Evolutionary conservation across 2,113 vertebrate species (phyloP).

Genomic region (Varanus salvator): DNA sequence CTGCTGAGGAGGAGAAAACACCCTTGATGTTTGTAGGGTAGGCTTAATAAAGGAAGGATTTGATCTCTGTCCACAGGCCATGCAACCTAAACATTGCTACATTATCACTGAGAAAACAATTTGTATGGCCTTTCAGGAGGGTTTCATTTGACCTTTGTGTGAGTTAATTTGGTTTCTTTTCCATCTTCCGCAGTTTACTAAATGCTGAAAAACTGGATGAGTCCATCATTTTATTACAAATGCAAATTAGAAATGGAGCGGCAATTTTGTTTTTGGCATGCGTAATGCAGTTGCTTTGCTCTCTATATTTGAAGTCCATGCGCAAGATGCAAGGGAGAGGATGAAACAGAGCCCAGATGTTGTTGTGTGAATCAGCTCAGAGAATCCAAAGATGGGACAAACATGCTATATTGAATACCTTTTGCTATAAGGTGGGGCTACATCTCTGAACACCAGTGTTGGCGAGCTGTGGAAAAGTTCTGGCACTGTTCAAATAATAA

Average conservation of each 20-base stretch:
- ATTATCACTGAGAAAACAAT: not conserved
- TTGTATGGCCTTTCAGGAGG: not conserved
- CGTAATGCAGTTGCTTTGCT: not conserved
- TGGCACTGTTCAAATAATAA: not conserved
- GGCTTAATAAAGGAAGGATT: not conserved
- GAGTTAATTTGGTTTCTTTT: not conserved
- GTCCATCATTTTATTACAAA: not conserved
- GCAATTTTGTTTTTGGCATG: not conserved
- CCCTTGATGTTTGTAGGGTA: slow-evolving; percentile 6
- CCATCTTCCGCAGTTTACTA: not conserved
- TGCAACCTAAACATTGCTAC: slow-evolving; percentile 20
- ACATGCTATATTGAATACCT: not conserved
- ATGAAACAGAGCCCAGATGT: not conserved
- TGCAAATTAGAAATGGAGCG: not conserved
- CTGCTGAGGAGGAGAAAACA: not conserved
- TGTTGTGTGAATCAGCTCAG: not conserved
- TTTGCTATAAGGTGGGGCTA: not conserved
- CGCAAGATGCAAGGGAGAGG: not conserved
- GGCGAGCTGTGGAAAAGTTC: not conserved
- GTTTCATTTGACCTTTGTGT: not conserved
- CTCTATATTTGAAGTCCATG: not conserved
- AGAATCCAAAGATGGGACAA: not conserved
- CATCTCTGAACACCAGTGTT: not conserved
- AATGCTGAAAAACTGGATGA: not conserved
- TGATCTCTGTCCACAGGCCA: not conserved